Percentiles rank a stretch among this genome's conserved stretches.
Evolutionary conservation across 2,113 vertebrate species (phyloP).

Genomic region (Parus major): DNA sequence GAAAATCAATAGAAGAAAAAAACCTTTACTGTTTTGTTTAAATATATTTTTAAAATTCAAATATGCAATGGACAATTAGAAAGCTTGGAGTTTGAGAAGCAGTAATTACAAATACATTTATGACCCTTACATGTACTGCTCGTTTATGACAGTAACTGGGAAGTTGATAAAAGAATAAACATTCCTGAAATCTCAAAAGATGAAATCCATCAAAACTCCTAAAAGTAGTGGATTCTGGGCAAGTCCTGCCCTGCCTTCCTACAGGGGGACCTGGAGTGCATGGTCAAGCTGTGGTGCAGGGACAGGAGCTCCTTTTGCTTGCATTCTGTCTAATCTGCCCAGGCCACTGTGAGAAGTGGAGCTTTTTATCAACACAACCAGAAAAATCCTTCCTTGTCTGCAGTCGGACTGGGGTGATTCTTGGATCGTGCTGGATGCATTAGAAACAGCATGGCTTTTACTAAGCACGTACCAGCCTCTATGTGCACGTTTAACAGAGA

Average conservation of each 20-base stretch:
- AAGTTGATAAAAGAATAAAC: accelerated
- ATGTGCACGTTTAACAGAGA: background rate
- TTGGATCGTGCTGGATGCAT: background rate
- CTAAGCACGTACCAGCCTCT: background rate
- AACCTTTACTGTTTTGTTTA: background rate
- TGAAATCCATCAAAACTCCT: background rate
- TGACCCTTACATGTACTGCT: background rate
- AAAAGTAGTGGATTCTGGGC: background rate
- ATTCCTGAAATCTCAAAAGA: background rate
- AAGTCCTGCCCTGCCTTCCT: background rate
- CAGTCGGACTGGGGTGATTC: background rate
- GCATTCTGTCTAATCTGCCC: background rate
- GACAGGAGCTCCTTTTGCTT: background rate
- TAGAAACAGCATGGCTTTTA: background rate
- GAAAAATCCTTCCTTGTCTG: background rate
- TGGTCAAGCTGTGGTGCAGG: background rate
- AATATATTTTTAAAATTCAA: background rate
- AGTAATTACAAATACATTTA: background rate
- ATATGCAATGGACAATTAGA: background rate
- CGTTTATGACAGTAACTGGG: background rate
- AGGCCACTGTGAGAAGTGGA: background rate
- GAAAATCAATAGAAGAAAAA: background rate
- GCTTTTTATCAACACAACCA: background rate
- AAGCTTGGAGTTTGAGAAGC: background rate
- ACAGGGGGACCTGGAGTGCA: background rate